phyloP scores from a whole-genome alignment of 2,888 invertebrate species.

The Drosophila quinaria region DNA sequence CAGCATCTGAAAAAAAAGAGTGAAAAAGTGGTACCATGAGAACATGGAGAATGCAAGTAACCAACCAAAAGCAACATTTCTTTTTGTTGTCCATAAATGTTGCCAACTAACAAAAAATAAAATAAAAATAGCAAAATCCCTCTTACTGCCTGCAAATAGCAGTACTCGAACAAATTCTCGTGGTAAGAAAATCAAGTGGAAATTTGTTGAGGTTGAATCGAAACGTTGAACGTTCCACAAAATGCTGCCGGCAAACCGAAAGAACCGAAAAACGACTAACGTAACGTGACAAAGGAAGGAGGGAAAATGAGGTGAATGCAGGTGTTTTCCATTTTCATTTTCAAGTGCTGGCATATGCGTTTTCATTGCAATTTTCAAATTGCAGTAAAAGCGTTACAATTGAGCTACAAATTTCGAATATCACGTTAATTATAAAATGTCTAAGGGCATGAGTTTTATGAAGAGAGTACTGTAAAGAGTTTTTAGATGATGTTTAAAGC shows the following conservation, averaged over 20 bases:
- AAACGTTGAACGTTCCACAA: constrained; percentile 42
- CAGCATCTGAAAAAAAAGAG: constrained; percentile 32
- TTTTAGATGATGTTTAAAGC: too few relatives aligned
- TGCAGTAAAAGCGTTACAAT: background rate
- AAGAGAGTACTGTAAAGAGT: background rate
- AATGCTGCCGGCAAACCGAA: constrained; percentile 40
- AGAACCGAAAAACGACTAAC: background rate
- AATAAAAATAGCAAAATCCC: constrained; percentile 11
- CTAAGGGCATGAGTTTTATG: background rate
- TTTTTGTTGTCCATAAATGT: constrained; percentile 66
- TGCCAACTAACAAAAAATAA: constrained; percentile 44
- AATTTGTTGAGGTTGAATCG: constrained; percentile 69
- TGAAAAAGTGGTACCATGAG: constrained; percentile 22
- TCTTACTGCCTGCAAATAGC: constrained; percentile 13
- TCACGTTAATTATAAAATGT: background rate
- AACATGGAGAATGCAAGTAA: constrained; percentile 48
- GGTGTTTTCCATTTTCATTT: constrained; percentile 15
- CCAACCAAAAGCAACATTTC: constrained; percentile 52
- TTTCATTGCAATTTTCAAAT: constrained; percentile 15
- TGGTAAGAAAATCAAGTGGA: constrained; percentile 74
- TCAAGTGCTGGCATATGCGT: constrained; percentile 32
- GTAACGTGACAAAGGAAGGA: background rate
- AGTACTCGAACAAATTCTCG: constrained; percentile 57
- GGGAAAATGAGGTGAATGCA: background rate
- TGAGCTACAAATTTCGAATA: background rate